A percentile compares a stretch with the other conserved stretches of the same genome.
These are phyloP conservation scores for Neotragus moschatus DNA, from an alignment of 2,113 vertebrate genomes.

Conservation along the genomic window DNA sequence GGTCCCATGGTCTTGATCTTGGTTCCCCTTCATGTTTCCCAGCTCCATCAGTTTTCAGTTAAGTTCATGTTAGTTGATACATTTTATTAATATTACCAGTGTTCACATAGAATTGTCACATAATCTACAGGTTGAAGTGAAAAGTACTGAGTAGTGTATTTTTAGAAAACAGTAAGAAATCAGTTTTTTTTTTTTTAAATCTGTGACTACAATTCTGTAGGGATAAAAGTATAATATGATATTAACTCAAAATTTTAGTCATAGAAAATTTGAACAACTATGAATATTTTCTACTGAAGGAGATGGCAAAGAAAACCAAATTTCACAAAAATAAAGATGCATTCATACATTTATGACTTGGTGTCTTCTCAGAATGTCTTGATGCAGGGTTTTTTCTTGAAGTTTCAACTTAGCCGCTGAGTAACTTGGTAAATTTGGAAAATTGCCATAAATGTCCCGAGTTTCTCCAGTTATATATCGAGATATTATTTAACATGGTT, in stretches of 20 bases:
- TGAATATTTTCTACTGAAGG: neutral
- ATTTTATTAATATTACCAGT: neutral
- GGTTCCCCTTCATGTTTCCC: neutral
- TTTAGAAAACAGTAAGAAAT: neutral
- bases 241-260: neutral
- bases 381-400: neutral
- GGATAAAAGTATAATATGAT: neutral
- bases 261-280: neutral
- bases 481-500: neutral
- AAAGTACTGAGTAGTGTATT: neutral
- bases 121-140: neutral
- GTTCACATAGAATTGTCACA: neutral
- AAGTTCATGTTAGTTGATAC: neutral
- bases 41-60: neutral
- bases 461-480: neutral
- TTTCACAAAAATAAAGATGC: neutral
- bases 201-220: neutral
- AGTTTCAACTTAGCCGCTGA: neutral
- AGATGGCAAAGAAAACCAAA: neutral
- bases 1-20: neutral
- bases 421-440: neutral
- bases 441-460: neutral
- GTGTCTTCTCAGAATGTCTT: neutral
- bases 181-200: neutral
- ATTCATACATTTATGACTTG: neutral